A percentile compares a stretch with the other conserved stretches of the same genome.
These are phyloP conservation scores for Microcebus murinus DNA, from an alignment of 2,113 vertebrate genomes.

Conservation along the genomic window DNA sequence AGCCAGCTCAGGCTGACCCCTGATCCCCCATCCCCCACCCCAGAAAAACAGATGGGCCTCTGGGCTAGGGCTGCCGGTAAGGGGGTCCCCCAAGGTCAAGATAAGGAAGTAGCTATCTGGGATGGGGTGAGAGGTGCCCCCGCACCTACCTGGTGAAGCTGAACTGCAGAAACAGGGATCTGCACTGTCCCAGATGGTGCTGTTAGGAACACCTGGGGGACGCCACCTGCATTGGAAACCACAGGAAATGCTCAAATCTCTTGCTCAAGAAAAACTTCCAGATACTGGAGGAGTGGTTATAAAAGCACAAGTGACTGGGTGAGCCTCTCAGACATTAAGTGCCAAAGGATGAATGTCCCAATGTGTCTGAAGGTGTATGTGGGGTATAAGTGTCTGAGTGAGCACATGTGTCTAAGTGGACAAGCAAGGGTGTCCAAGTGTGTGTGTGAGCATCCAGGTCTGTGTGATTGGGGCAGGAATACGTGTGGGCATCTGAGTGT, in stretches of 20 bases:
- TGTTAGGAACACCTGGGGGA: conserved; percentile 97
- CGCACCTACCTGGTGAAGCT: conserved; percentile 96
- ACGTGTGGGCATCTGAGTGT: not conserved
- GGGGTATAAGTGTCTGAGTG: not conserved
- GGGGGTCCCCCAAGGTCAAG: not conserved
- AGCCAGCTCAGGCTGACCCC: not conserved
- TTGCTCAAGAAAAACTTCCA: not conserved
- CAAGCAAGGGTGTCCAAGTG: not conserved
- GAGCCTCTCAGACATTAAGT: not conserved
- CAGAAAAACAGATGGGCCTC: not conserved
- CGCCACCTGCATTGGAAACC: conserved; percentile 86
- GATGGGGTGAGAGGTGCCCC: not conserved
- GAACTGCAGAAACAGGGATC: conserved; percentile 97
- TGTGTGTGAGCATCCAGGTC: not conserved
- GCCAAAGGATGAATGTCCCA: not conserved
- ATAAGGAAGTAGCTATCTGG: not conserved
- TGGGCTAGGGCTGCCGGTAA: not conserved
- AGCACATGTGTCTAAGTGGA: not conserved
- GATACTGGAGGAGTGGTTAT: not conserved
- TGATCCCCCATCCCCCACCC: not conserved
- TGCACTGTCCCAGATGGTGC: conserved; percentile 96
- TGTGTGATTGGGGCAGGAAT: not conserved
- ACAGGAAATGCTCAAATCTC: not conserved
- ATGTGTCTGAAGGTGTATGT: not conserved
- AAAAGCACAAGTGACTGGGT: not conserved